Evolutionary conservation across 2,113 vertebrate genomes (phyloP).

Genomic region (Pycnonotus jocosus): DNA sequence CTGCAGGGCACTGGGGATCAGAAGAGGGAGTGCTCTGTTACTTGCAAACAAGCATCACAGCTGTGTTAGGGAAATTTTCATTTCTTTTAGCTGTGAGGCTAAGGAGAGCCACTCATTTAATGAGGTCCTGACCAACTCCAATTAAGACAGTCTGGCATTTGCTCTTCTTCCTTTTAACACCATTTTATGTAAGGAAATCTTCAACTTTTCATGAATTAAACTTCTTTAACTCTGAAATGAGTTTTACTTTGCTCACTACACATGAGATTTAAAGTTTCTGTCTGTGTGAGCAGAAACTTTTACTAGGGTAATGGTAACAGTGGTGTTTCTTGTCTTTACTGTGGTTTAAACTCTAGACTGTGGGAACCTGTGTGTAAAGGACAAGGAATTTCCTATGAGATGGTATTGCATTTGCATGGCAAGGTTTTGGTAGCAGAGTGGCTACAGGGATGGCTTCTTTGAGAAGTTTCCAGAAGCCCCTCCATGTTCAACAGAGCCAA

Average conservation of each 20-base stretch:
- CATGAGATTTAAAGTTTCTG: not conserved
- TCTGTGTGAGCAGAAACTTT: not conserved
- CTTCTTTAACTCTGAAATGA: not conserved
- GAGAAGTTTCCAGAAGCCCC: not conserved
- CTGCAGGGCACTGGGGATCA: not conserved
- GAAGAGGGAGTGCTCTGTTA: not conserved
- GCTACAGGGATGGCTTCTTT: not conserved
- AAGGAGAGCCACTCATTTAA: not conserved
- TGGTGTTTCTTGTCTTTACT: not conserved
- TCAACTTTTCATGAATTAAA: not conserved
- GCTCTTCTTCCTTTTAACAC: not conserved
- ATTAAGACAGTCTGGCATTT: not conserved
- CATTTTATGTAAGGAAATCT: not conserved
- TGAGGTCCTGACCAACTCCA: not conserved
- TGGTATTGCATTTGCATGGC: not conserved
- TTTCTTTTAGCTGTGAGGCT: not conserved
- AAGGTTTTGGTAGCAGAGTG: not conserved
- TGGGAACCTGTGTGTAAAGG: not conserved
- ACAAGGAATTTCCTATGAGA: not conserved
- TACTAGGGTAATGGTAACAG: not conserved
- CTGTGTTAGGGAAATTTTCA: not conserved
- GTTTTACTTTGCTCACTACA: not conserved
- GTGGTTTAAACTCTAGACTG: not conserved
- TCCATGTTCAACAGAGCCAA: rapidly evolving
- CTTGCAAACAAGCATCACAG: not conserved